Percentiles rank a stretch among this genome's conserved stretches.
Evolutionary conservation across 2,113 vertebrate genomes (phyloP).

Genomic region (Labeo rohita): DNA sequence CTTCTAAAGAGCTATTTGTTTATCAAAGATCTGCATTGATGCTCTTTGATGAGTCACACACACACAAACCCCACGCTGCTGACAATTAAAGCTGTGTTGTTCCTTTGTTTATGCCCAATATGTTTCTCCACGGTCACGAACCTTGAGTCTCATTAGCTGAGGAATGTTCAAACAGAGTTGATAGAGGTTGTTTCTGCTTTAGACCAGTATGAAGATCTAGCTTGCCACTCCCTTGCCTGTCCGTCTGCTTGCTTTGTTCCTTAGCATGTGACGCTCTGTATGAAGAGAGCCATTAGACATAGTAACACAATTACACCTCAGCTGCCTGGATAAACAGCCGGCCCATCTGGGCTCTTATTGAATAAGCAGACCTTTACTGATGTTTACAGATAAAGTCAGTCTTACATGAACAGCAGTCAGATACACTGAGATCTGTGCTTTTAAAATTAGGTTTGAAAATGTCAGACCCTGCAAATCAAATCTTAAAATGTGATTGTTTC

Average conservation of each 20-base stretch:
- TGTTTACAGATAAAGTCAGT: constrained; percentile 40
- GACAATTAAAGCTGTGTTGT: background rate
- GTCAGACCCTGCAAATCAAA: constrained; percentile 8
- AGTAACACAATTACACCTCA: constrained; percentile 48
- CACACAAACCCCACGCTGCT: background rate
- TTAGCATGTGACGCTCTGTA: constrained; percentile 16
- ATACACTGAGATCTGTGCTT: constrained; percentile 32
- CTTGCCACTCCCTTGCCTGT: background rate
- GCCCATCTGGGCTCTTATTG: constrained; percentile 57
- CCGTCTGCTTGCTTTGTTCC: constrained; percentile 12
- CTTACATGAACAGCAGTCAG: constrained; percentile 42
- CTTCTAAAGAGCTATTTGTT: constrained; percentile 33
- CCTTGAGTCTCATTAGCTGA: background rate
- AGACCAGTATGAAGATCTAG: background rate
- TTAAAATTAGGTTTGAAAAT: background rate
- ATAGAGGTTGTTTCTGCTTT: background rate
- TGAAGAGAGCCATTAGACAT: constrained; percentile 44
- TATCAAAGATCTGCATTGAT: constrained; percentile 26
- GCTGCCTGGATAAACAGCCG: constrained; percentile 29
- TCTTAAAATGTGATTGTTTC: background rate
- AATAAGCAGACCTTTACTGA: constrained; percentile 46
- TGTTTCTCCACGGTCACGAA: background rate
- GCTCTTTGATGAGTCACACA: constrained; percentile 3
- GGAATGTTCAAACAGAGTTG: constrained; percentile 6
- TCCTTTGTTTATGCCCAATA: background rate